Evolutionary conservation across 2,888 invertebrate genomes (phyloP), one percentile per base, ranked within the genome.

Genomic region (Physocephala rufipes): DNA sequence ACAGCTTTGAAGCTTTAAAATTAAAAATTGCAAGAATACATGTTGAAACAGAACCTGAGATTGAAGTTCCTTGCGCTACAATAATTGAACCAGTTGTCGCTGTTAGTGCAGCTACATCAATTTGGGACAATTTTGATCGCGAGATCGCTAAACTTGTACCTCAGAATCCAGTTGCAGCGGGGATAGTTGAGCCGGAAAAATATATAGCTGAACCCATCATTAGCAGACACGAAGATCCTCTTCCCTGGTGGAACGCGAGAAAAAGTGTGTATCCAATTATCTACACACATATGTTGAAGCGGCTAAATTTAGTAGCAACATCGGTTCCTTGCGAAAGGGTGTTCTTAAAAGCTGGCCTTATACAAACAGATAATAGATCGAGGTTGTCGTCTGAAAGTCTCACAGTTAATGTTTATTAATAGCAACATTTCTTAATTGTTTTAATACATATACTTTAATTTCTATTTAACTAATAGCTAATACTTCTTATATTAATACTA

Each of bases 201-300:
- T 58, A 59, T 28, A 15, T 59, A 16, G 28, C 24, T 24, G 58
- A 58, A 21, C 21, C 53, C 12, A 53, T 53, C 53, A 53, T 53
- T 53, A 21, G 21, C 53, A 53, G 53, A 53, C 9, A 7, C 19
- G 53, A 53, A 53, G 21, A 53, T 53, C 53, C 21, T 53, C 21
- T 53, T 53, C 53, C 21, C 53, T 53, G 53, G 53, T 53, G 53
- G 21, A n/a, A 7, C 21, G 53, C 53, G n/a, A 53, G 53, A n/a
- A 53, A n/a, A 53, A 53, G 2, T 21, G 21, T 53, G 19, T 53
- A 53, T 21, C 4, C 53, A 21, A 53, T 53, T 53, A 19, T 53
- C 21, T 12, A 53, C 53, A 49, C 21, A 53, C 53, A 49, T 49
- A 49, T 49, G 2, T 1, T 49, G 1, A 49, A 49, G 19, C 49